Base-by-base conservation (phyloP, 2,888 invertebrate genomes). In the Tetrapedia diversipes region DNA sequence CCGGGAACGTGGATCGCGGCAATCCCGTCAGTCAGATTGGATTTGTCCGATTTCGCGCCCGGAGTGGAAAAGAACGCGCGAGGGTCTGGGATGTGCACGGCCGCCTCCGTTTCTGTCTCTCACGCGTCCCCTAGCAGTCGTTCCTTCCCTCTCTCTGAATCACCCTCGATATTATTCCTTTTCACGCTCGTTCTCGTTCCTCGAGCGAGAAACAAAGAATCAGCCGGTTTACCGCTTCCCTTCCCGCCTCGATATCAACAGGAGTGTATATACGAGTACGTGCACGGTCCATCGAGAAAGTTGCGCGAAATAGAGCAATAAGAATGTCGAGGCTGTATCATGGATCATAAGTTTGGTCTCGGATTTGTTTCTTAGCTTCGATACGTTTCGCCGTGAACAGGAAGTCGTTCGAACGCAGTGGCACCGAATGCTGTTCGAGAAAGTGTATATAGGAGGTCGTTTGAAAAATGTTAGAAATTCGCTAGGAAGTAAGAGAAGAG, bases 1-100 rank as follows among this genome's bases (percentile, higher is more conserved):
- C 69, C 67, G 61, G n/a, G n/a, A n/a, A 66, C 80, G 60, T 77
- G 78, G 82, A 74, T 81, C 78, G 81, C 69, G 63, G 82, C 78
- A 81, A 84, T 82, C 81, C 80, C 81, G 81, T 78, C 84, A 81
- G 76, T 85, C 87, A 81, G 83, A 90, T 90, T 89, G 86, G 90
- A 91, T 91, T 89, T 88, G 88, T 89, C 88, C 88, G 88, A 90
- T 90, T 90, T 89, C 87, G 86, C 86, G 81, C 85, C 81, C 70
- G 72, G 77, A 82, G 70, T 73, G 71, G 81, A 74, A 83, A 78
- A 82, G 80, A 74, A 71, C 61, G 64, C n/a, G 60, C 70, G 66
- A 63, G 74, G 70, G 73, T 69, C 43, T 41, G 57, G 51, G 60
- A 54, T 51, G 63, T 47, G 60, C 41, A 29, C 53, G n/a, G 11